Conservation (phyloP, 2,888 invertebrate species). For the Lampropteryx suffumata region DNA sequence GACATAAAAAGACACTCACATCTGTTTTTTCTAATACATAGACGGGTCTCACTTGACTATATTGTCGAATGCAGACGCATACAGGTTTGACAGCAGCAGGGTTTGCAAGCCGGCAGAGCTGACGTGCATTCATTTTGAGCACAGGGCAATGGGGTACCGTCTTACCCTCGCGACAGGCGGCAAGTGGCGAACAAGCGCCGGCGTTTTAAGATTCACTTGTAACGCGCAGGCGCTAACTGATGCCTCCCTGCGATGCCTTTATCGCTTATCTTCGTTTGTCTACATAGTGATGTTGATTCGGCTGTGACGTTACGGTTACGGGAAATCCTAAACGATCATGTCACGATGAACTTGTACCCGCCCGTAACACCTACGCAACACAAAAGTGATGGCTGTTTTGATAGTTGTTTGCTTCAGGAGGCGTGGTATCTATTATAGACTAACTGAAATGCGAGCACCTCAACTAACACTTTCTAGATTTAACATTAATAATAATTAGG, state of each 20-base stretch:
- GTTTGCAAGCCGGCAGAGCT: constrained; percentile 62
- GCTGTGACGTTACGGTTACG: constrained; percentile 51
- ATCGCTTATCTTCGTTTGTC: constrained; percentile 61
- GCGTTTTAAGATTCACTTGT: constrained; percentile 49
- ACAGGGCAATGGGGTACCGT: constrained; percentile 15
- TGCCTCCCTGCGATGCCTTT: constrained; percentile 46
- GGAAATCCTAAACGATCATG: constrained; percentile 45
- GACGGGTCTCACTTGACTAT: constrained; percentile 77
- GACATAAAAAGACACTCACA: constrained; percentile 65
- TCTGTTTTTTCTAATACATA: constrained; percentile 67
- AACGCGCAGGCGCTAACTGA: constrained; percentile 74
- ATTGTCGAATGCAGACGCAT: constrained; percentile 58
- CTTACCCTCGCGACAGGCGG: constrained; percentile 33
- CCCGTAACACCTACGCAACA: constrained; percentile 21
- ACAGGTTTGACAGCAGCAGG: constrained; percentile 48
- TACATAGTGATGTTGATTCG: constrained; percentile 56
- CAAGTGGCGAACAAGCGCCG: constrained; percentile 40
- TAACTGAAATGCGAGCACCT: no score
- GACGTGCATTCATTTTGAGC: constrained; percentile 65
- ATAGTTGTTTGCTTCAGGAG: constrained; percentile 20
- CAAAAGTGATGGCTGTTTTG: constrained; percentile 17
- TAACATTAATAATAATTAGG: no score
- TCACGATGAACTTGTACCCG: constrained; percentile 31
- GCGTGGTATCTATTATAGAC: constrained; percentile 6
- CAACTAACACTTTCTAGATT: no score